Evolutionary conservation across 2,888 invertebrate species (phyloP), one percentile per base, ranked within the genome.

Genomic region (Diarsia mendica): DNA sequence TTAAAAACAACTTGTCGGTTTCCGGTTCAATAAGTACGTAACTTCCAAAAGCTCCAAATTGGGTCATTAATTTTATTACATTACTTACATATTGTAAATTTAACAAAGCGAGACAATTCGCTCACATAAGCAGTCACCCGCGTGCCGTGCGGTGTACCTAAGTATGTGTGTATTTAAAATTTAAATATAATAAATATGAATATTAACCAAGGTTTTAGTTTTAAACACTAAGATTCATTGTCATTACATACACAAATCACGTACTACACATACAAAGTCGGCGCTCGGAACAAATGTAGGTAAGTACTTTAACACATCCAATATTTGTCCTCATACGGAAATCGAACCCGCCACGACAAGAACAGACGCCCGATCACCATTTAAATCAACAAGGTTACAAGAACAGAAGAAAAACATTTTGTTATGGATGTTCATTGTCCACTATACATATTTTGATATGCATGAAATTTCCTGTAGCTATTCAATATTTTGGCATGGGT

Each of bases 251-350:
- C n/a, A 60, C 79, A 68, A 66, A 73, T 53, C 86, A 83, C 79
- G 83, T 83, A 49, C 48, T n/a, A 44, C 23, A 53, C n/a, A 49
- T 48, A 82, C 61, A 58, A 48, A 77, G 58, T 72, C 9, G 23
- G 72, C 71, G 72, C 70, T 72, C 11, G 33, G 70, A 77, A 82
- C 83, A 77, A 77, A 82, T 76, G 67, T 84, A 51, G 23, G 58
- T 23, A n/a, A 0, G 39, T 39, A 39, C 4, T 39, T 39, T 66
- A 78, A 67, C 20, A 48, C n/a, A 20, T 72, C 53, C 71, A 82
- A 82, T 85, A 77, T 82, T 82, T 75, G 73, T 73, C 53, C 63
- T 71, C 77, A 73, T 68, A 63, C 82, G 82, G 82, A 83, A 83
- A 71, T 85, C 46, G 73, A 77, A 73, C 67, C 72, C 39, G 72